phyloP scores from a whole-genome alignment of 2,113 vertebrate species.

The Corynorhinus townsendii region DNA sequence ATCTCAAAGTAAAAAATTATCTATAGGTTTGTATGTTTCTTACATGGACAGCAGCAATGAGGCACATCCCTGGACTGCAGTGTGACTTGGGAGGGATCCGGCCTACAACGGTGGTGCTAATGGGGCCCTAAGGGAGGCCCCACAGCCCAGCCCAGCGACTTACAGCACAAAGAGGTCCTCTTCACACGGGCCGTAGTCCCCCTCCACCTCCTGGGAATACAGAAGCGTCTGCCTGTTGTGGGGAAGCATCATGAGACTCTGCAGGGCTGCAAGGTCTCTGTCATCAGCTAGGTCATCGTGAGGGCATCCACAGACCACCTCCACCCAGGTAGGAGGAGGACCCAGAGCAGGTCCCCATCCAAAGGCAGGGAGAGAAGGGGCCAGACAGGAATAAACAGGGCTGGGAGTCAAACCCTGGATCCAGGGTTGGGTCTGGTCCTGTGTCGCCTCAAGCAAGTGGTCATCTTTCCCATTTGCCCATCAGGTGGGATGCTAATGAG shows the following conservation, averaged over 20 bases:
- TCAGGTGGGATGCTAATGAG: accelerated
- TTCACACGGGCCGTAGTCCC: constrained; percentile 91
- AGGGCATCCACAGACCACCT: accelerated
- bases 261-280: accelerated
- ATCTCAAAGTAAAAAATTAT: no score
- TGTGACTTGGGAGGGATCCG: background rate
- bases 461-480: background rate
- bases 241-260: constrained; percentile 9
- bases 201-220: constrained; percentile 96
- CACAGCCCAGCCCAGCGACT: constrained; percentile 74
- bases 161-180: constrained; percentile 98
- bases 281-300: accelerated
- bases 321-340: background rate
- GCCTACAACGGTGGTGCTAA: accelerated
- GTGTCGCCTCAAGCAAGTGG: background rate
- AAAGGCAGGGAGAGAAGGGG: background rate
- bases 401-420: no score
- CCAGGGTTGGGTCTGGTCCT: background rate
- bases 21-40: no score
- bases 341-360: background rate
- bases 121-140: background rate
- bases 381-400: background rate
- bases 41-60: background rate
- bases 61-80: background rate
- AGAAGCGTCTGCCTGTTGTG: constrained; percentile 91